These are phyloP conservation scores for Chaetoderma sp. DNA, from an alignment of 2,888 invertebrate species.

Conservation along the genomic window DNA sequence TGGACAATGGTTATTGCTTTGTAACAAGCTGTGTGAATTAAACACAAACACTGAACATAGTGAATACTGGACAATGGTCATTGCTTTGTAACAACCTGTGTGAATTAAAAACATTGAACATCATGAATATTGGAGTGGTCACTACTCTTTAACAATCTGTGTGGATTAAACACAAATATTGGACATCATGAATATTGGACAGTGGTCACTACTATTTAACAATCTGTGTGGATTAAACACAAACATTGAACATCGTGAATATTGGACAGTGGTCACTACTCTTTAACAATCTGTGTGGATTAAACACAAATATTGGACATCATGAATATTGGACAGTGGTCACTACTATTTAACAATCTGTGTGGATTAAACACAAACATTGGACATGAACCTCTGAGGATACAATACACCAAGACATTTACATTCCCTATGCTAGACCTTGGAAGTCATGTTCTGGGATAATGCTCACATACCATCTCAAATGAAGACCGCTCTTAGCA, in stretches of 20 bases:
- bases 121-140: slow-evolving; percentile 68
- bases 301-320: slow-evolving; percentile 65
- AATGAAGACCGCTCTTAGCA: too few species aligned
- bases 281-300: slow-evolving; percentile 54
- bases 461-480: too few species aligned
- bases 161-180: slow-evolving; percentile 56
- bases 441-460: too few species aligned
- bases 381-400: too few species aligned
- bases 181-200: slow-evolving; percentile 69
- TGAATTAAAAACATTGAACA: slow-evolving; percentile 67
- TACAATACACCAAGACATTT: too few species aligned
- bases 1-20: slow-evolving; percentile 67
- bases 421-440: too few species aligned
- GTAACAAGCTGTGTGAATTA: slow-evolving; percentile 51
- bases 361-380: too few species aligned
- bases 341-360: slow-evolving; percentile 58
- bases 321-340: slow-evolving; percentile 69
- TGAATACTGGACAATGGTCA: slow-evolving; percentile 69
- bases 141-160: slow-evolving; percentile 58
- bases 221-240: slow-evolving; percentile 47
- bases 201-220: slow-evolving; percentile 61
- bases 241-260: slow-evolving; percentile 67
- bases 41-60: slow-evolving; percentile 67
- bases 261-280: slow-evolving; percentile 68
- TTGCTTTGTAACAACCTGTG: slow-evolving; percentile 52